Evolutionary conservation across 2,113 vertebrate genomes (phyloP), one percentile per base, ranked within the genome.

Genomic region (Psilopogon haemacephalus): DNA sequence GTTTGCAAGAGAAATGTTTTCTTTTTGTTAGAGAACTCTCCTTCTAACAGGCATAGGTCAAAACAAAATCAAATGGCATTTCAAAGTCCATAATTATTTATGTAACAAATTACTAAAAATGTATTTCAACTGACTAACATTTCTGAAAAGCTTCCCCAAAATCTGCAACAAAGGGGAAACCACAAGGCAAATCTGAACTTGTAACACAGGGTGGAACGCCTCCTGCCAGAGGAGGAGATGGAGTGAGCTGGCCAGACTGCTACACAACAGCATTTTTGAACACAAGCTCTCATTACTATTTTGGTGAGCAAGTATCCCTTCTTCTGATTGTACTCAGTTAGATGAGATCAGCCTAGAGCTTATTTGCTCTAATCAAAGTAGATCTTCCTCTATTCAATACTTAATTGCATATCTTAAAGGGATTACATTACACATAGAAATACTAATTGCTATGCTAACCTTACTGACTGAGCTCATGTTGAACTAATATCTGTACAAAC

Each of bases 71-170:
- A 64, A 58, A 75, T 37, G 72, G 26, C 63, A 72, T 75, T 86
- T 92, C 90, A 74, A 40, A 84, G 62, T 28, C 77, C 55, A 35
- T 65, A 89, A 82, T 79, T 69, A 90, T 56, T 71, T 88, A 90
- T 42, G 21, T 76, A 73, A 67, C 55, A 92, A 82, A 35, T 44
- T 58, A 89, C 1, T 32, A 32, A 90, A 94, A 56, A 19, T 35
- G 44, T 37, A 58, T 82, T 93, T 88, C 48, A 81, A 90, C n/a
- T n/a, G 27, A 81, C 58, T 68, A 62, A 35, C 32, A 40, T 84
- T 86, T 92, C 54, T 48, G 23, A 58, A 84, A 80, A 80, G 54
- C 63, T 32, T 84, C 18, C 37, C 73, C 44, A 44, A 88, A 69
- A 75, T 27, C 69, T 40, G 19, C n/a, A 78, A 33, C 52, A 80